Evolutionary conservation across 2,797 vertebrate species (phyloP).

Genomic region (Sebastes trivittatus): DNA sequence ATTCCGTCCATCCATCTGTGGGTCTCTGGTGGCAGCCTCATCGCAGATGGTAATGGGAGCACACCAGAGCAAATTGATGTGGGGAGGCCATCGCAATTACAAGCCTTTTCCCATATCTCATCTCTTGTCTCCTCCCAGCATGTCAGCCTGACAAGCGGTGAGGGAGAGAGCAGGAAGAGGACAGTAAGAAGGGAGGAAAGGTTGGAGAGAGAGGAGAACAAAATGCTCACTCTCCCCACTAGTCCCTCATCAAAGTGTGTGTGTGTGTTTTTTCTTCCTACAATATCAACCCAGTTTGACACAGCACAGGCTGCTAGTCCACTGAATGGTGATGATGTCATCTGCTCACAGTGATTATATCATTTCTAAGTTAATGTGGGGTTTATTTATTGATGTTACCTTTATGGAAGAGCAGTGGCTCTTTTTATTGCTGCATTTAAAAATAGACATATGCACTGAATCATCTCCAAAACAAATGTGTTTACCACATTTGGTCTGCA

Average conservation of each 20-base stretch:
- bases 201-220: constrained; percentile 12
- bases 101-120: constrained; percentile 28
- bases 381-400: constrained; percentile 28
- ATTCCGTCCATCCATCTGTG: constrained; percentile 62
- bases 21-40: constrained; percentile 51
- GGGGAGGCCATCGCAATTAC: constrained; percentile 42
- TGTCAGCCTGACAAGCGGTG: constrained; percentile 29
- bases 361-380: not conserved
- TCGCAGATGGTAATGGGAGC: constrained; percentile 66
- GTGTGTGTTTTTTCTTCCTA: not conserved
- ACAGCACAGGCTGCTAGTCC: not conserved
- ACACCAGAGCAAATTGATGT: constrained; percentile 59
- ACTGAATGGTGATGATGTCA: not conserved
- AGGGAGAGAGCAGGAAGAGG: constrained; percentile 1
- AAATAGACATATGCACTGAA: not conserved
- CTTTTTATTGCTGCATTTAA: not conserved
- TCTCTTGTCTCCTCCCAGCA: constrained; percentile 45
- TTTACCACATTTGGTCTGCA: not conserved
- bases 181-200: not conserved
- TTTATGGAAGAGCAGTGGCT: not conserved
- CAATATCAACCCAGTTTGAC: not conserved
- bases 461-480: not conserved
- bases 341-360: constrained; percentile 22
- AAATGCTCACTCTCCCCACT: constrained; percentile 25
- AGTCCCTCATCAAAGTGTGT: constrained; percentile 7